phyloP scores from a whole-genome alignment of 2,888 invertebrate genomes.

The Campoplex capitator region DNA sequence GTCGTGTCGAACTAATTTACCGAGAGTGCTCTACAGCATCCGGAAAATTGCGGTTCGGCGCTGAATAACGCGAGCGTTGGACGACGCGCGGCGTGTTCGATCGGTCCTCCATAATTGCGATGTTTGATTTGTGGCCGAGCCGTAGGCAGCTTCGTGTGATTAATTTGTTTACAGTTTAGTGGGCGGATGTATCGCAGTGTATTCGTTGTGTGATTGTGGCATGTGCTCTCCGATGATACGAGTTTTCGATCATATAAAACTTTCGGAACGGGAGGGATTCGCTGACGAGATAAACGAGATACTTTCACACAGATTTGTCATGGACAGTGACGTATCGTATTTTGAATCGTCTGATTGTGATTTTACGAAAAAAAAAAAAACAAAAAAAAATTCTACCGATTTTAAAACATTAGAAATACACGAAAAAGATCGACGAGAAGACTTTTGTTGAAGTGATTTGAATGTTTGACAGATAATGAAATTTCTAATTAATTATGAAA shows the following conservation, averaged over 20 bases:
- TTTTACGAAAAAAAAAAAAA: neutral
- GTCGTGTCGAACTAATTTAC: slow-evolving; percentile 68
- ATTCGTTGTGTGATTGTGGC: slow-evolving; percentile 48
- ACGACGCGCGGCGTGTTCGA: slow-evolving; percentile 48
- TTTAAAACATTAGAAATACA: neutral
- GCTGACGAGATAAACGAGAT: slow-evolving; percentile 54
- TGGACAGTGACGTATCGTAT: slow-evolving; percentile 37
- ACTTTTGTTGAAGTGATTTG: neutral
- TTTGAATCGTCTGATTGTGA: neutral
- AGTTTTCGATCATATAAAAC: slow-evolving; percentile 47
- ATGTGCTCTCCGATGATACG: slow-evolving; percentile 36
- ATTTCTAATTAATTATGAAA: no score
- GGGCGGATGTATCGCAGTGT: slow-evolving; percentile 70
- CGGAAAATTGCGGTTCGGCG: slow-evolving; percentile 54
- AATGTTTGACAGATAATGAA: neutral
- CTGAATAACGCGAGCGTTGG: slow-evolving; percentile 61
- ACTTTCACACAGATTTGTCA: slow-evolving; percentile 26
- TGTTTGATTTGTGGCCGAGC: slow-evolving; percentile 77
- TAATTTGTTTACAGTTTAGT: slow-evolving; percentile 81
- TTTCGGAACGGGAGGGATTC: slow-evolving; percentile 10
- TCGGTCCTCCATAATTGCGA: slow-evolving; percentile 74
- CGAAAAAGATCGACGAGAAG: neutral
- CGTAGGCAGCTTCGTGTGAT: slow-evolving; percentile 71
- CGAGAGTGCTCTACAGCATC: slow-evolving; percentile 57
- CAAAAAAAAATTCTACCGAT: neutral